Conservation (phyloP, 1,140 invertebrate genomes). For the Drosophila navojoa region DNA sequence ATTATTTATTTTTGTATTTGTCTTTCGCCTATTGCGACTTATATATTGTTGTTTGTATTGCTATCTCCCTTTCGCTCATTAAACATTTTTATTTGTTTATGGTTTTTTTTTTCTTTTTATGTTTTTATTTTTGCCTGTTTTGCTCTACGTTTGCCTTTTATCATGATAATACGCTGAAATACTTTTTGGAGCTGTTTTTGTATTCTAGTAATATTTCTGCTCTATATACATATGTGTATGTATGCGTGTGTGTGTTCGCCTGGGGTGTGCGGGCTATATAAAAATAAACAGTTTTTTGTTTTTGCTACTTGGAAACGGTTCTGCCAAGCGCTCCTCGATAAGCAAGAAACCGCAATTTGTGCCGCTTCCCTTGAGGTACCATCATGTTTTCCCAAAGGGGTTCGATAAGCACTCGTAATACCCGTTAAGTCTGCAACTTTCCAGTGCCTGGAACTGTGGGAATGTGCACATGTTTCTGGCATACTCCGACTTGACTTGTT, state of each 20-base stretch:
- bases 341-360: constrained; percentile 34
- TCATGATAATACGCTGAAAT: constrained; percentile 51
- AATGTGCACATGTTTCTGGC: too few relatives aligned
- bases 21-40: constrained; percentile 78
- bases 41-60: constrained; percentile 61
- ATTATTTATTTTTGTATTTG: constrained; percentile 53
- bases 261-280: constrained; percentile 24
- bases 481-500: too few relatives aligned
- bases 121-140: constrained; percentile 18
- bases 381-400: neutral
- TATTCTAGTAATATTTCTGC: neutral
- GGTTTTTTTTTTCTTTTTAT: constrained; percentile 17
- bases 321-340: constrained; percentile 22
- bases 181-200: constrained; percentile 37
- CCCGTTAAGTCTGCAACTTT: too few relatives aligned
- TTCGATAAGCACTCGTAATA: too few relatives aligned
- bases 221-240: neutral
- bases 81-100: constrained; percentile 45
- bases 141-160: constrained; percentile 26
- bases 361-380: constrained; percentile 17
- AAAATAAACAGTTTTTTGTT: constrained; percentile 40
- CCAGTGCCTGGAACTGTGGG: too few relatives aligned
- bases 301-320: constrained; percentile 22
- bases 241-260: neutral
- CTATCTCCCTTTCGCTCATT: constrained; percentile 1